A percentile compares a stretch with the other conserved stretches of the same genome.
phyloP scores from a whole-genome alignment of 2,888 invertebrate genomes.

The Harmothoe impar region DNA sequence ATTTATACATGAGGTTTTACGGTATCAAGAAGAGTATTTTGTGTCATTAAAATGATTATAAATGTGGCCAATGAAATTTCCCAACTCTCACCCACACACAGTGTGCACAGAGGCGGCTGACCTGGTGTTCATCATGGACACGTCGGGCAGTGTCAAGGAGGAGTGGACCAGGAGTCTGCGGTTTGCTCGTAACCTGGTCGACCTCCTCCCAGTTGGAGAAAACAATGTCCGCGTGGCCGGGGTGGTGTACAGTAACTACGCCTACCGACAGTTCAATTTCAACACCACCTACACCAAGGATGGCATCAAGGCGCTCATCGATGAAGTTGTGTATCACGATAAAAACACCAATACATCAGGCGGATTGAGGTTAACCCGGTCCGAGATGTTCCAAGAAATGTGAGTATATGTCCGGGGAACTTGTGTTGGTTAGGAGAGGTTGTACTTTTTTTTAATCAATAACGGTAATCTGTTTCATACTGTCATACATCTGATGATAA shows the following conservation, averaged over 20 bases:
- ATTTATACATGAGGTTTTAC: too few species aligned
- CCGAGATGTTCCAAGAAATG: background rate
- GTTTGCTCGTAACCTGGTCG: constrained; percentile 73
- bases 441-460: too few species aligned
- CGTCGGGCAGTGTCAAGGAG: constrained; percentile 75
- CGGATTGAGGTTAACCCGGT: constrained; percentile 34
- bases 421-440: too few species aligned
- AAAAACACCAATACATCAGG: constrained; percentile 63
- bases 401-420: too few species aligned
- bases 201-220: constrained; percentile 48
- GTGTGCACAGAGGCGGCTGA: constrained; percentile 67
- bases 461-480: too few species aligned
- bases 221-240: constrained; percentile 61
- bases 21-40: too few species aligned
- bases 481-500: too few species aligned
- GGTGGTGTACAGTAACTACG: constrained; percentile 63
- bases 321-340: constrained; percentile 37
- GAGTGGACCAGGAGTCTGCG: constrained; percentile 73
- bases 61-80: too few species aligned
- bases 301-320: constrained; percentile 1
- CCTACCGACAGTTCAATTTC: constrained; percentile 60
- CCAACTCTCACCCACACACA: too few species aligned
- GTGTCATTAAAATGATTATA: too few species aligned
- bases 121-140: constrained; percentile 74
- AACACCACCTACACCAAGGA: constrained; percentile 14